Evolutionary conservation across 2,888 invertebrate species (phyloP).

Genomic region (Galeruca laticollis): DNA sequence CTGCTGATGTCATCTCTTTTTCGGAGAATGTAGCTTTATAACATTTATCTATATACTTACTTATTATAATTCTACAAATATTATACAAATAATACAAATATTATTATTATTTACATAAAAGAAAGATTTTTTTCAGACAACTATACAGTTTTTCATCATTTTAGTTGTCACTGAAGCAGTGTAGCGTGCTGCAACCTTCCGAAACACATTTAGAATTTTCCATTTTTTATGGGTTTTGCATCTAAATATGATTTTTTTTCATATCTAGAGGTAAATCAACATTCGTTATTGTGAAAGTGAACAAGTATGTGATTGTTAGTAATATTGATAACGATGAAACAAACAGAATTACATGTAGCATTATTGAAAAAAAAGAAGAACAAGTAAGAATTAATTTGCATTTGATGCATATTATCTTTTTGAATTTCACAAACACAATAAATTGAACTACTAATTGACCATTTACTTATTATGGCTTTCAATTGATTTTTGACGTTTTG

Average conservation of each 20-base stretch:
- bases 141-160: neutral
- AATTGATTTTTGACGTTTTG: too few relatives aligned
- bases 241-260: neutral
- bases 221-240: conserved; percentile 14
- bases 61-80: too few relatives aligned
- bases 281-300: conserved; percentile 1
- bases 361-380: neutral
- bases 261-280: neutral
- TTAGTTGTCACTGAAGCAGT: neutral
- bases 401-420: neutral
- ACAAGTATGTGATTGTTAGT: neutral
- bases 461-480: too few relatives aligned
- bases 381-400: neutral
- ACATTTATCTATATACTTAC: too few relatives aligned
- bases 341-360: conserved; percentile 14
- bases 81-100: too few relatives aligned
- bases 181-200: neutral
- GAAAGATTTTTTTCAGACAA: too few relatives aligned
- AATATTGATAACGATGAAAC: conserved; percentile 1
- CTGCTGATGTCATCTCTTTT: too few relatives aligned
- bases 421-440: too few relatives aligned
- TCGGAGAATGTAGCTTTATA: too few relatives aligned
- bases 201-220: neutral
- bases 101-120: too few relatives aligned
- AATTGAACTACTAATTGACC: too few relatives aligned